Conservation (phyloP, 2,888 invertebrate genomes). For the Acanthopleura granulata region DNA sequence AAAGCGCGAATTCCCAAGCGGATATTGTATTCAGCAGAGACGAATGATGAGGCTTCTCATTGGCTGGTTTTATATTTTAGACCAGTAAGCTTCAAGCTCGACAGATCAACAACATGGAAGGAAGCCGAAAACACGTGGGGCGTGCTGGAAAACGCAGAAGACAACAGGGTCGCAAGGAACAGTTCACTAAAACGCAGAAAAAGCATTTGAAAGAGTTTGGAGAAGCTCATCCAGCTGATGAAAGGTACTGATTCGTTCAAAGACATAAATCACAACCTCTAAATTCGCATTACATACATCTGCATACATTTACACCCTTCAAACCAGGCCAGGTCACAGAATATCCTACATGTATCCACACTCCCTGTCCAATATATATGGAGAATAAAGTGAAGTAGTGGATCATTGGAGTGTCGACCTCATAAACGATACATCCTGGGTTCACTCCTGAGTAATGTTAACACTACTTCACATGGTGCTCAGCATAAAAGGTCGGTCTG, state of each 20-base stretch:
- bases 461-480: too few species aligned
- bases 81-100: not conserved
- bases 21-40: not conserved
- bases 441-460: too few species aligned
- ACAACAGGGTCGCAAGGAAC: not conserved
- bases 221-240: slow-evolving; percentile 40
- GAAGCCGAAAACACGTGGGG: slow-evolving; percentile 7
- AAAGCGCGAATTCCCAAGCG: slow-evolving; percentile 15
- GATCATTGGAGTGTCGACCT: too few species aligned
- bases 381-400: too few species aligned
- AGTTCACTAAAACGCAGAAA: slow-evolving; percentile 34
- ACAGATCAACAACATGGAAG: not conserved
- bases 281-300: too few species aligned
- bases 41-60: not conserved
- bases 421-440: too few species aligned
- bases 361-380: too few species aligned
- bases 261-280: too few species aligned
- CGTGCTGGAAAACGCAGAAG: not conserved
- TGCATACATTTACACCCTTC: too few species aligned
- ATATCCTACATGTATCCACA: too few species aligned
- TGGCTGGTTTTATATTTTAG: not conserved
- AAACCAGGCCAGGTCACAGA: too few species aligned
- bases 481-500: too few species aligned
- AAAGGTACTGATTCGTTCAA: slow-evolving; percentile 26
- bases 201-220: slow-evolving; percentile 38